These are phyloP conservation scores for Trinorchestia longiramus DNA, from an alignment of 1,140 invertebrate genomes.

Conservation along the genomic window DNA sequence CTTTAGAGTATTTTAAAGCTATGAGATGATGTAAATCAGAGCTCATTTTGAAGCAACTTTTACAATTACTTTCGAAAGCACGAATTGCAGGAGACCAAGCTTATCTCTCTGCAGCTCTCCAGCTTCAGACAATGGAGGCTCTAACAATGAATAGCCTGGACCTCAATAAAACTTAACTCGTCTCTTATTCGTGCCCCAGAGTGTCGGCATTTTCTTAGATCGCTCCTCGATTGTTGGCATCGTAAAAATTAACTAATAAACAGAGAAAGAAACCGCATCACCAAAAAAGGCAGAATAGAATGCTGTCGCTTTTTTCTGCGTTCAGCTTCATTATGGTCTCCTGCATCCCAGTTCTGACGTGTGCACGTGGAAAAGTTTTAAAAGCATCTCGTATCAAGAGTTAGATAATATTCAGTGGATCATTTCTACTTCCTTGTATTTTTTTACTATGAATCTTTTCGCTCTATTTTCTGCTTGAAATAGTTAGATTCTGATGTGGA, in stretches of 20 bases:
- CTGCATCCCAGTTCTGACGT: not conserved
- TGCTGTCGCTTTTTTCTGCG: not conserved
- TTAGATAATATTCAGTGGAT: not conserved
- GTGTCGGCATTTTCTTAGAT: not conserved
- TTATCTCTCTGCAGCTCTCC: not conserved
- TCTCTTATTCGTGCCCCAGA: not conserved
- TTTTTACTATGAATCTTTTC: no score
- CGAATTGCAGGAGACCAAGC: not conserved
- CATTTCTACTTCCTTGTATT: not conserved
- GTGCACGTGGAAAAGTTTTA: not conserved
- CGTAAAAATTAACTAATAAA: slow-evolving; percentile 11
- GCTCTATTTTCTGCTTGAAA: no score
- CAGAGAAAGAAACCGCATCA: not conserved
- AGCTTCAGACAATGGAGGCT: not conserved
- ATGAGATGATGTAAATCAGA: not conserved
- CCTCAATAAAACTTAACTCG: not conserved
- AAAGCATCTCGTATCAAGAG: not conserved
- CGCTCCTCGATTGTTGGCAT: not conserved
- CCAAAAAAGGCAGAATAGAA: not conserved
- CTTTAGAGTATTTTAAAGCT: not conserved
- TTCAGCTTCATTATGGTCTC: not conserved
- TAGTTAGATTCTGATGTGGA: no score
- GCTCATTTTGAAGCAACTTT: slow-evolving; percentile 1
- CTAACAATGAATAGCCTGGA: not conserved
- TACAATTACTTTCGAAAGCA: not conserved